Base-by-base conservation (phyloP, 2,113 vertebrate genomes). In the Pelvicachromis taeniatus region DNA sequence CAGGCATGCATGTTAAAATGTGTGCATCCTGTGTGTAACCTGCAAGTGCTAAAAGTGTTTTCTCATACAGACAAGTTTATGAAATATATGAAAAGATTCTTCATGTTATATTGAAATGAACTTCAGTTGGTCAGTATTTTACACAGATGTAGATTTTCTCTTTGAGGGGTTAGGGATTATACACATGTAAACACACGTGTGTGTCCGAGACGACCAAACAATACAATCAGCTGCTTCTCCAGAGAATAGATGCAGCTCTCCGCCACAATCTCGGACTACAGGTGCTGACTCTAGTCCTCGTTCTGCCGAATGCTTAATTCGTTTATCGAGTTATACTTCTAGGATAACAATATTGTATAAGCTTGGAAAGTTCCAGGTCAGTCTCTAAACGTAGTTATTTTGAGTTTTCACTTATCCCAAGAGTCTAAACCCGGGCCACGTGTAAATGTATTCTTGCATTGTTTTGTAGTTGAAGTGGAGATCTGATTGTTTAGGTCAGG, bases 331-430 rank as follows among this genome's bases (percentile, higher is more conserved):
- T 63, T 63, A 68, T 42, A 23, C 12, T 40, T 40, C 7, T 42
- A 14, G n/a, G 35, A 23, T 23, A 40, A 68, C 63, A 68, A 23
- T 17, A 70, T 16, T 45, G 65, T 26, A 45, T 70, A 26, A 45
- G n/a, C n/a, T 0, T 1, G 7, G 4, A 40, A 14, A 0, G 6
- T 40, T 6, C 21, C 33, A 3, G 2, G 38, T 21, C 19, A 65
- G 61, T 68, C 61, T 23, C 33, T 65, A 13, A 1, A 38, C 2
- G 12, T 35, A 38, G 2, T 63, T 11, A 61, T 35, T 63, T 10
- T 6, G 11, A 63, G 7, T 42, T 68, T 68, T 68, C 21, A 68
- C 35, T 23, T 14, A 42, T 68, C 35, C n/a, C 35, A 8, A 40
- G 16, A 61, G 58, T 33, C 58, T 61, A 61, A 40, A 61, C 0